Base-by-base conservation (phyloP, 2,113 vertebrate genomes). In the Phalacrocorax aristotelis region DNA sequence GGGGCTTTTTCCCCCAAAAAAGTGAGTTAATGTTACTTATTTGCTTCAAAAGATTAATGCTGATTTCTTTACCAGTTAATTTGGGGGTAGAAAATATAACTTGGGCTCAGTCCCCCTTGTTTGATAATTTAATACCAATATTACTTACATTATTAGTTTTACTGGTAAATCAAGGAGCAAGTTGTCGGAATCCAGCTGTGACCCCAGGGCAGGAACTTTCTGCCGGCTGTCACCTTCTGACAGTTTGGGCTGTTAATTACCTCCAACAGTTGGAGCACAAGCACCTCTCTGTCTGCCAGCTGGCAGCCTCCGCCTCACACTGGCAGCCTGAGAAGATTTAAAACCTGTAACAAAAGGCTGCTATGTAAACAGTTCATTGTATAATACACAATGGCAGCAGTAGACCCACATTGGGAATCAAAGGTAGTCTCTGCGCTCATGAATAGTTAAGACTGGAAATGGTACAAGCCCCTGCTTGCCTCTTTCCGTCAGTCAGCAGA, bases 211-310 rank as follows among this genome's bases (percentile, higher is more conserved):
- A 98, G 96, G 97, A 96, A 98, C 97, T 97, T 98, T 98, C 97
- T 98, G 98, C 97, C 93, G 95, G 97, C 98, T 98, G 97, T 98
- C 98, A 98, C 98, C 97, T 98, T 96, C 97, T 98, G 97, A 98
- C 96, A 98, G 97, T 98, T 97, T 18, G 68, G 97, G 93, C 98
- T 98, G 97, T 98, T 98, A 98, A 98, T 98, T 98, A 98, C 97
- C 97, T 98, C 97, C 96, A 97, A 98, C 98, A 97, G 97, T 94
- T 66, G 89, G 91, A 98, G 91, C 92, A 98, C 97, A 98, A 98
- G 98, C 98, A 98, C 97, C 97, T 98, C 98, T 98, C 96, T 98
- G 98, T 98, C 98, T 98, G 98, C 98, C 98, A 98, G 98, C 98
- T 98, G 98, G 97, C 98, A 96, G 84, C 51, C 96, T 90, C 80